A percentile compares a stretch with the other conserved stretches of the same genome.
Conservation (phyloP, 2,113 vertebrate genomes). For the Myotis yumanensis region DNA sequence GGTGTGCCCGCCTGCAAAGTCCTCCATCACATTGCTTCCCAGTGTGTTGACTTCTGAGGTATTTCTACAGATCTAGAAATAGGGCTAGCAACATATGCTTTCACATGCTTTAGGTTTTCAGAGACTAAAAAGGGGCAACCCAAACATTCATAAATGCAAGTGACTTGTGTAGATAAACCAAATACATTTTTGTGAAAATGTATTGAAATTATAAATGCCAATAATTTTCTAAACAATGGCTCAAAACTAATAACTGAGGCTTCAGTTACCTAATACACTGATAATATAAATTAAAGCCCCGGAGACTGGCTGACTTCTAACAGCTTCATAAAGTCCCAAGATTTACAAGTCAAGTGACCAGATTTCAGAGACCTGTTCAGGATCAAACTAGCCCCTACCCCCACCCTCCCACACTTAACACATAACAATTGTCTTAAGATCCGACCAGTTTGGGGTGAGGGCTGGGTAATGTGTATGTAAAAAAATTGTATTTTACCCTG, state of each 20-base stretch:
- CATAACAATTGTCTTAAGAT: neutral
- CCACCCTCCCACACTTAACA: neutral
- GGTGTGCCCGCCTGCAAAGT: neutral
- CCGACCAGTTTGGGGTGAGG: neutral
- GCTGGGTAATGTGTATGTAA: neutral
- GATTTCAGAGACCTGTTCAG: constrained; percentile 16
- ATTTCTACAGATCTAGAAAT: constrained; percentile 53
- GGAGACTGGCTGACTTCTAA: neutral
- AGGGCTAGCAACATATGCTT: constrained; percentile 5
- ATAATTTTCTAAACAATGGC: constrained; percentile 6
- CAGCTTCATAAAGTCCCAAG: neutral
- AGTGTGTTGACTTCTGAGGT: neutral
- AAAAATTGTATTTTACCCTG: neutral
- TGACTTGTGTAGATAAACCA: constrained; percentile 43
- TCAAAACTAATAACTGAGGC: neutral
- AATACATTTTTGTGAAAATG: constrained; percentile 45
- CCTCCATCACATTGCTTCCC: neutral
- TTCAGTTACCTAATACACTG: neutral
- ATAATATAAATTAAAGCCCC: neutral
- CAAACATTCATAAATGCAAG: constrained; percentile 57
- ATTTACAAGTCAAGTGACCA: neutral
- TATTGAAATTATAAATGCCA: constrained; percentile 53
- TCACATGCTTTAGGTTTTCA: neutral
- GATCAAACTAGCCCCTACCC: neutral
- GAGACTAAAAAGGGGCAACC: constrained; percentile 43